Conservation (phyloP, 2,888 invertebrate genomes). For the Sisyra nigra region DNA sequence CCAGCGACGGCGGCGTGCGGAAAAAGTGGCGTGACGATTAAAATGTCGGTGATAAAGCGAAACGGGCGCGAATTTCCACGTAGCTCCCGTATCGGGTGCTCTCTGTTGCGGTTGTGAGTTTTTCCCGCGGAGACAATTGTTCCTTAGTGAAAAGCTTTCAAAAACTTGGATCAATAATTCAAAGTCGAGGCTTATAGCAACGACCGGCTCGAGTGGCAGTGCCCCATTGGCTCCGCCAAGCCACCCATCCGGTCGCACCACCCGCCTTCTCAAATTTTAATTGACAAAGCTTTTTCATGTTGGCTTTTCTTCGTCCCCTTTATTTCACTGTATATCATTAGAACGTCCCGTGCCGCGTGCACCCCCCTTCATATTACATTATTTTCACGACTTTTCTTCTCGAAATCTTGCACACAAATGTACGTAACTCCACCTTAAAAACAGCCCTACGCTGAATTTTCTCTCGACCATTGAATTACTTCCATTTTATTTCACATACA, state of each 20-base stretch:
- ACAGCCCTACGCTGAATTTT: no score
- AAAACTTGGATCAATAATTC: slow-evolving; percentile 7
- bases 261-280: slow-evolving; percentile 3
- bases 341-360: no score
- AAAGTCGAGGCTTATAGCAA: slow-evolving; percentile 4
- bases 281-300: slow-evolving; percentile 1
- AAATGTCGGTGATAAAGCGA: slow-evolving; percentile 1
- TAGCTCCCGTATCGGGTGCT: neutral
- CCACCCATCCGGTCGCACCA: neutral
- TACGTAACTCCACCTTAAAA: no score
- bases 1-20: slow-evolving; percentile 5
- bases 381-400: no score
- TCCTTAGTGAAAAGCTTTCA: slow-evolving; percentile 2
- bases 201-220: slow-evolving; percentile 4
- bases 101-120: slow-evolving; percentile 1
- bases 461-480: no score
- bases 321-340: no score
- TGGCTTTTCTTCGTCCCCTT: neutral
- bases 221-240: neutral
- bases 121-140: slow-evolving; percentile 4
- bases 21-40: slow-evolving; percentile 1
- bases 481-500: no score
- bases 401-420: no score
- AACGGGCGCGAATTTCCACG: neutral
- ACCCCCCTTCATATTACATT: no score